phyloP scores from a whole-genome alignment of 2,797 vertebrate genomes.

The Tapirus indicus region DNA sequence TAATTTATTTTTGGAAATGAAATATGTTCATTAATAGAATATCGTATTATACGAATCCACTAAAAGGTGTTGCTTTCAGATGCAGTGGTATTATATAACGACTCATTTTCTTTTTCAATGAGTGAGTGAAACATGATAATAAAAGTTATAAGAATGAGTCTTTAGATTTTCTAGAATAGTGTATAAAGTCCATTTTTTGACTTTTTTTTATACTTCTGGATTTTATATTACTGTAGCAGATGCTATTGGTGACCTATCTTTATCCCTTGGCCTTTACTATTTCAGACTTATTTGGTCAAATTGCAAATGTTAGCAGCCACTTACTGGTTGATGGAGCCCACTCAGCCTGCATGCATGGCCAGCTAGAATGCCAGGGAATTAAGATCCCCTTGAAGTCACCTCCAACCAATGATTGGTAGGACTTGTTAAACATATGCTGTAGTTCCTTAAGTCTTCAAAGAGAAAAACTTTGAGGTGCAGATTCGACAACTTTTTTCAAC shows the following conservation, averaged over 20 bases:
- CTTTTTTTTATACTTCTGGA: neutral
- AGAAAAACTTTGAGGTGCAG: neutral
- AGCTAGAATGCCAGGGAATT: neutral
- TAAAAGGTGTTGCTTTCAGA: neutral
- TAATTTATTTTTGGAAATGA: neutral
- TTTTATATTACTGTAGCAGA: neutral
- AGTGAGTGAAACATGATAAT: neutral
- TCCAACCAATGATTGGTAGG: neutral
- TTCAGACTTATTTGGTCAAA: neutral
- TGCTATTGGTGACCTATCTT: neutral
- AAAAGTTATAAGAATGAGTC: neutral
- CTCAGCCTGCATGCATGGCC: neutral
- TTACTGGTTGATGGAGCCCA: neutral
- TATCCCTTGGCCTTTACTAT: neutral
- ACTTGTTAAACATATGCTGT: neutral
- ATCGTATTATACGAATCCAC: neutral
- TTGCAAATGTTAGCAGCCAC: neutral
- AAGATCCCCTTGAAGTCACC: neutral
- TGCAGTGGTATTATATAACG: neutral
- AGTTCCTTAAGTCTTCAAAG: neutral
- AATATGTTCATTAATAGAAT: neutral
- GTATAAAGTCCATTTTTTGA: neutral
- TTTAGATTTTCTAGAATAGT: neutral
- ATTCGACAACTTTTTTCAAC: neutral
- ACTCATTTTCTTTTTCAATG: neutral